Conservation (phyloP, 2,113 vertebrate species). For the Xerus inauris region DNA sequence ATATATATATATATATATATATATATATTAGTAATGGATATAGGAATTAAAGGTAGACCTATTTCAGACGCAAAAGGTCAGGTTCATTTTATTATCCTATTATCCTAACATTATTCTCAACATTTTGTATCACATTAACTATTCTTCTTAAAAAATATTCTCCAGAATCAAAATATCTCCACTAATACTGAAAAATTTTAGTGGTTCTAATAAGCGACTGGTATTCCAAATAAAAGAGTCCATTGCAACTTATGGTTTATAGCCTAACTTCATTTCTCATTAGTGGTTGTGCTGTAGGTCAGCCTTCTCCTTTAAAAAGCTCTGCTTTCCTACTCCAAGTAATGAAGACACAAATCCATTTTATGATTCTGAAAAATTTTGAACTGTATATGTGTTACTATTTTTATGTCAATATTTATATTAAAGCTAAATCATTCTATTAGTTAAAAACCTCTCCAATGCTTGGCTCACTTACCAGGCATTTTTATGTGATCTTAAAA, state of each 20-base stretch:
- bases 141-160: background rate
- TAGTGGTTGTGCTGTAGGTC: background rate
- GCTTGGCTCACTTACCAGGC: background rate
- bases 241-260: background rate
- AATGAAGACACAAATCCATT: background rate
- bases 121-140: background rate
- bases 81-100: background rate
- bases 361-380: background rate
- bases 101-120: background rate
- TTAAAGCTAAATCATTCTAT: background rate
- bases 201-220: background rate
- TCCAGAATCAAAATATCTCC: background rate
- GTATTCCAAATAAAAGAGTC: background rate
- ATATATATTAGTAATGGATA: background rate
- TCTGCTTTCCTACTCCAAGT: background rate
- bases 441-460: background rate
- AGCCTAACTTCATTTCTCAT: background rate
- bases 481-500: background rate
- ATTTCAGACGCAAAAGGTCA: background rate
- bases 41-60: background rate
- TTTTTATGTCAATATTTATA: background rate
- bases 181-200: background rate
- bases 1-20: background rate
- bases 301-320: background rate
- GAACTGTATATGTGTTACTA: background rate